Evolutionary conservation across 2,888 invertebrate genomes (phyloP).

Genomic region (Agrenia bidenticulata): DNA sequence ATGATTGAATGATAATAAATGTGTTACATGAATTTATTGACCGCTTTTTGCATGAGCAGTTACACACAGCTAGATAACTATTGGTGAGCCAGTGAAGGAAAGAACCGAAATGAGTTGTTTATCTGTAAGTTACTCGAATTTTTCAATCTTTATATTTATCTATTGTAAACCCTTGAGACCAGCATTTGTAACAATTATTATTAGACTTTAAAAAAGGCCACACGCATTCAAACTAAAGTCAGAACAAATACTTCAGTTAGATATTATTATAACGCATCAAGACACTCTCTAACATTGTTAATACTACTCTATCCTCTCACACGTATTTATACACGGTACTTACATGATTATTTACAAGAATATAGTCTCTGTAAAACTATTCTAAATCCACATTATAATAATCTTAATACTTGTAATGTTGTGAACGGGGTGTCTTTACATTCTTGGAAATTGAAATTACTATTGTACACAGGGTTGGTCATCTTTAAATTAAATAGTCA

Average conservation of each 20-base stretch:
- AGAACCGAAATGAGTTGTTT: too few relatives aligned
- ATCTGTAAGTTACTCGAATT: too few relatives aligned
- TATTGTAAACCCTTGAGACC: constrained; percentile 8
- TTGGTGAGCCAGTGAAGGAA: too few relatives aligned
- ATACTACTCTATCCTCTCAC: background rate
- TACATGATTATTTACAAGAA: constrained; percentile 35
- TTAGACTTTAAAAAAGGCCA: background rate
- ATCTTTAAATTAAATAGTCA: too few relatives aligned
- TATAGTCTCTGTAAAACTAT: constrained; percentile 2
- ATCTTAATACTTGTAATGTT: too few relatives aligned
- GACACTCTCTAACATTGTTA: background rate
- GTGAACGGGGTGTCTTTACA: too few relatives aligned
- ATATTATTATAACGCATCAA: background rate
- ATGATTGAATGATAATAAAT: constrained; percentile 23
- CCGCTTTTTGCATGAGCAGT: too few relatives aligned
- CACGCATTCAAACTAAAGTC: background rate
- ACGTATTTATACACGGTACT: constrained; percentile 5
- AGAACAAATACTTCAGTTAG: background rate
- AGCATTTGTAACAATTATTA: constrained; percentile 24
- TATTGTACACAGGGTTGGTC: too few relatives aligned
- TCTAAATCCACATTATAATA: background rate
- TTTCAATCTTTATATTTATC: too few relatives aligned
- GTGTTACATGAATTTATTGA: background rate
- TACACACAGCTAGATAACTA: too few relatives aligned
- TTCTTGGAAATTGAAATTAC: too few relatives aligned